Percentiles rank a stretch among this genome's conserved stretches.
phyloP scores from a whole-genome alignment of 2,113 vertebrate species.

The Anthoscopus minutus region DNA sequence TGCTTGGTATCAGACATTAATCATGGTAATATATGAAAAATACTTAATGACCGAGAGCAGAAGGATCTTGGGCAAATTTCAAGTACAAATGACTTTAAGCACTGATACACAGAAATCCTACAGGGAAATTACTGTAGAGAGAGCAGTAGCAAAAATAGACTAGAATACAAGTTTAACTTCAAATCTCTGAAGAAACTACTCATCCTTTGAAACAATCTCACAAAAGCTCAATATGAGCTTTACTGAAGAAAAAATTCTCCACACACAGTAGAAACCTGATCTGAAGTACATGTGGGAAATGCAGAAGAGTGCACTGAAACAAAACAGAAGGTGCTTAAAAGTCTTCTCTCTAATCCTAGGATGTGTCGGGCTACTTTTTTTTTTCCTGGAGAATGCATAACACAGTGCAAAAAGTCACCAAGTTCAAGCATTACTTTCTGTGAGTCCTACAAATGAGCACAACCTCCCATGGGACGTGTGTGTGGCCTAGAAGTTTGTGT shows the following conservation, averaged over 20 bases:
- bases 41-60: background rate
- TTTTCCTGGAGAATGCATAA: background rate
- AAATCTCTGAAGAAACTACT: conserved; percentile 5
- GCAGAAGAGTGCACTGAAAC: background rate
- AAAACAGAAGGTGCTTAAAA: background rate
- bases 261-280: background rate
- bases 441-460: background rate
- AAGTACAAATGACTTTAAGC: background rate
- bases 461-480: background rate
- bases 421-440: background rate
- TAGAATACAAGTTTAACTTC: background rate
- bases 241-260: background rate
- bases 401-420: background rate
- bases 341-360: background rate
- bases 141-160: background rate
- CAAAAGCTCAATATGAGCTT: background rate
- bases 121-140: background rate
- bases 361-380: background rate
- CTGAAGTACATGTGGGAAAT: background rate
- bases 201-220: background rate
- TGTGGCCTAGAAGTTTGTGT: background rate
- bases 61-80: background rate
- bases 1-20: background rate
- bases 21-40: background rate
- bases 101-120: background rate